These are phyloP conservation scores for Tetraneura akinire DNA, from an alignment of 1,140 invertebrate genomes.

Conservation along the genomic window DNA sequence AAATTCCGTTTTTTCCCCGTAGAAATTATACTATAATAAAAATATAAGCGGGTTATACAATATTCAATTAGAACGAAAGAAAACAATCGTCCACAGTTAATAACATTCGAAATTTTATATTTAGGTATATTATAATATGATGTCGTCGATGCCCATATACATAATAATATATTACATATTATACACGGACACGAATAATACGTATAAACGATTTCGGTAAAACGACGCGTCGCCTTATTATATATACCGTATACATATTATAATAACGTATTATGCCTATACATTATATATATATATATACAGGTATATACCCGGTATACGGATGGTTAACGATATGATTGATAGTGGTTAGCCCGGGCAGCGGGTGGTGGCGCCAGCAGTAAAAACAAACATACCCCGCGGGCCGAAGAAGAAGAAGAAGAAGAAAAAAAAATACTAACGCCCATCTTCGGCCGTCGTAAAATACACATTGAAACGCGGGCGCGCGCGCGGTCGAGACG, in stretches of 20 bases:
- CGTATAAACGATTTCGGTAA: slow-evolving; percentile 45
- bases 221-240: neutral
- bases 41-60: no score
- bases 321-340: slow-evolving; percentile 51
- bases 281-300: neutral
- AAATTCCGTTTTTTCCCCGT: no score
- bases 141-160: neutral
- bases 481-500: neutral
- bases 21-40: no score
- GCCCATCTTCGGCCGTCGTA: slow-evolving; percentile 42
- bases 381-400: slow-evolving; percentile 52
- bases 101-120: slow-evolving; percentile 45
- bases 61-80: no score
- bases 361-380: slow-evolving; percentile 50
- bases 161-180: no score
- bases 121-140: neutral
- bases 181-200: neutral
- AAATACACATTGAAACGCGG: slow-evolving; percentile 5
- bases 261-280: no score
- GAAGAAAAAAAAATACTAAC: neutral
- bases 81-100: slow-evolving; percentile 33
- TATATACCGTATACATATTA: no score
- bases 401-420: slow-evolving; percentile 3
- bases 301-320: neutral
- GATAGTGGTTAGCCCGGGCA: slow-evolving; percentile 49